Evolutionary conservation across 2,888 invertebrate genomes (phyloP), one percentile per base, ranked within the genome.

Genomic region (Leucophenga maculata): DNA sequence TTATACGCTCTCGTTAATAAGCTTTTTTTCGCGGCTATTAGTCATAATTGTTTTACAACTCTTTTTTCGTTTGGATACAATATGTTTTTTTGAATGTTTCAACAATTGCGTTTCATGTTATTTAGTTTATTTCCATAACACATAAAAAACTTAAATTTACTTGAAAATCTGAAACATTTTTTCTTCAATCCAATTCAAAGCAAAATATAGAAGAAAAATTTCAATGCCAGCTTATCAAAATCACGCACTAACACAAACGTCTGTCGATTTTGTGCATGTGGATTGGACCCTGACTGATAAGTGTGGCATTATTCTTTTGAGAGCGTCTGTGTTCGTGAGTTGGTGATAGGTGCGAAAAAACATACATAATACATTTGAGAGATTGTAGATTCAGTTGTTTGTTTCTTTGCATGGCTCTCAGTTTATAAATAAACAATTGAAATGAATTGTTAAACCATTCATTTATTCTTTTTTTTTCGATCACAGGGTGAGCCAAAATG

Each of bases 201-300:
- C 8, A 54, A 62, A 22, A 44, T 16, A 46, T 46, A 46, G 46
- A 16, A 48, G 46, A 1, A 67, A 67, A 18, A 46, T 39, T 71
- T 75, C 74, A 74, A 74, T 74, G 74, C 69, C 75, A 75, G 67
- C 71, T 75, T 73, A 75, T 75, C 75, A 70, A 68, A 73, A 73
- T 71, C 71, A 73, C 68, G 68, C 68, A 54, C 60, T 31, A 65
- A 50, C 22, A 39, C 59, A 65, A 52, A 20, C 2, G 54, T 54
- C 9, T 20, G 1, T 22, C 11, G 54, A 18, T n/a, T 8, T 18
- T 54, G 2, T 54, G 16, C n/a, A 18, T 54, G 8, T 54, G 8
- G 18, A 14, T 54, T 54, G 11, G 39, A 6, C 39, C 39, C 39
- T 39, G 39, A 54, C 54, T 22, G 20, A 54, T 20, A 20, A 54